Evolutionary conservation across 2,113 vertebrate species (phyloP), one percentile per base, ranked within the genome.

Genomic region (Megalops atlanticus): DNA sequence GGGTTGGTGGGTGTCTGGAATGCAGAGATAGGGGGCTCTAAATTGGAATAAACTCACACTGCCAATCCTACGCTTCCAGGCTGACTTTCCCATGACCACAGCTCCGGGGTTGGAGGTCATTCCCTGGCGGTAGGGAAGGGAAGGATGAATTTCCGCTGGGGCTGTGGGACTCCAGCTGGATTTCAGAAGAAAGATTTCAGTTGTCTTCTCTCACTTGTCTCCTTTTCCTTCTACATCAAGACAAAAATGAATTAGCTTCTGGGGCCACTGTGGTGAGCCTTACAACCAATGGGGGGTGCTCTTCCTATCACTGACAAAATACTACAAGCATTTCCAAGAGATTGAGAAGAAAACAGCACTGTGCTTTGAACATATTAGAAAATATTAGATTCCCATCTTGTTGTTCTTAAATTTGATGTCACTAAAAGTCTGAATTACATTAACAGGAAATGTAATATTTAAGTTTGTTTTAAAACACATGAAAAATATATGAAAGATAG

Each of bases 1-100:
- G 88, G 89, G 18, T 54, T 86, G 88, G 90, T 84, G 90, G 90
- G 91, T 88, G 91, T 89, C 89, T 89, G 91, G 91, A 89, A 91
- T 88, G 83, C 87, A 88, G 58, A 64, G 89, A 92, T 88, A 89
- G 87, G 89, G n/a, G 84, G 88, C 89, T 85, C 14, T 64, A 24
- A 64, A 24, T 64, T 64, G 58, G 58, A 24, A 84, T 85, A 88
- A 86, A 89, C 87, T 91, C 24, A 78, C n/a, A 16, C 24, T 8
- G 21, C 21, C 27, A 21, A 47, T 76, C 15, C 21, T 47, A 16
- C n/a, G 47, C 47, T 40, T 64, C 36, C 14, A 40, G 31, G 31
- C 14, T 43, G 41, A 49, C 58, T 33, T 33, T 6, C 58, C 11
- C 54, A 16, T 33, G 12, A 43, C 36, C 12, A 15, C 54, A 69